phyloP scores from a whole-genome alignment of 1,140 invertebrate species.

The Polypedilum vanderplanki region DNA sequence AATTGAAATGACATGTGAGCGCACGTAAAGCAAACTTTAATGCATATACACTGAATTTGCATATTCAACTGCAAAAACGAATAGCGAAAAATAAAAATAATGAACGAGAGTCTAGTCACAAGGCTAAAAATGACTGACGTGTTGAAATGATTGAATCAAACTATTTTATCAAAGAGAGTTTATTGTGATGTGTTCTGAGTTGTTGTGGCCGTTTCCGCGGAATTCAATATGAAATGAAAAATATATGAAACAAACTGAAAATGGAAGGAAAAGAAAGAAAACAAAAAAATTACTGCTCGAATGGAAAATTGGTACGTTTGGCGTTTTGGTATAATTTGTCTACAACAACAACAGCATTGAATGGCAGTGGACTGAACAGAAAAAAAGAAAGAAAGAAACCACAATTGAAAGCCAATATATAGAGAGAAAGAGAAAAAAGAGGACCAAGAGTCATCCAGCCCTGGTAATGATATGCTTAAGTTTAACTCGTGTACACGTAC shows the following conservation, averaged over 20 bases:
- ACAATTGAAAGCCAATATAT: constrained; percentile 1
- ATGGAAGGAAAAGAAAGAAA: neutral
- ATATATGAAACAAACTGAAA: neutral
- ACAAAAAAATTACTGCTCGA: neutral
- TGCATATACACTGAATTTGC: neutral
- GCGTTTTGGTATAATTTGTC: neutral
- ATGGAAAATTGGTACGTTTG: constrained; percentile 15
- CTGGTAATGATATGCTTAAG: constrained; percentile 9
- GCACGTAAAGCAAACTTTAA: neutral
- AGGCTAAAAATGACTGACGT: no score
- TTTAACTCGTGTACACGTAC: constrained; percentile 6
- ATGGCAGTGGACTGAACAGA: neutral
- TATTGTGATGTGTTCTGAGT: neutral
- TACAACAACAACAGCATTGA: constrained; percentile 20
- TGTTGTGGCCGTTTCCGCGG: constrained; percentile 7
- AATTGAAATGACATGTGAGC: neutral
- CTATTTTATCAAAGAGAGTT: constrained; percentile 25
- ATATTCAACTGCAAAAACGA: neutral
- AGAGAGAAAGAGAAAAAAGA: neutral
- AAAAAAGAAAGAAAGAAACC: neutral
- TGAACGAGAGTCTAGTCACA: no score
- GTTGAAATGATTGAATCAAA: constrained; percentile 28
- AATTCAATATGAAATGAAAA: constrained; percentile 16
- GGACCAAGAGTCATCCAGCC: neutral
- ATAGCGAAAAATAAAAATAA: no score